Evolutionary conservation across 2,888 invertebrate species (phyloP).

Genomic region (Drosophila yooni): DNA sequence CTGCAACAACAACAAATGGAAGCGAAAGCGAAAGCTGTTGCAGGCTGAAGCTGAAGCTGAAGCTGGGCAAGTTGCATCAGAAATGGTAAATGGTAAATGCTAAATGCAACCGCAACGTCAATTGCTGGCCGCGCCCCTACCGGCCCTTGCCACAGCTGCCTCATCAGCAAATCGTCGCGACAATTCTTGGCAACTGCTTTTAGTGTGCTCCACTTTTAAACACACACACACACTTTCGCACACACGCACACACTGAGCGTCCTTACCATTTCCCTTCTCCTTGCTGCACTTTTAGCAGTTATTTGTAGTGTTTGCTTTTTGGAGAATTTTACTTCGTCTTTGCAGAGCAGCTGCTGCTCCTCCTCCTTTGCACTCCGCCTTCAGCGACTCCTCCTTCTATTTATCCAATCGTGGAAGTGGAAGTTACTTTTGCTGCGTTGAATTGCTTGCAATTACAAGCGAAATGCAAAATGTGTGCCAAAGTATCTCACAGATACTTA

Average conservation of each 20-base stretch:
- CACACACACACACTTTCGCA: slow-evolving; percentile 1
- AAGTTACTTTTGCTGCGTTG: slow-evolving; percentile 32
- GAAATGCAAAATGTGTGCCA: slow-evolving; percentile 78
- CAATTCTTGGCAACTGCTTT: slow-evolving; percentile 76
- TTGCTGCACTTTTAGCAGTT: slow-evolving; percentile 46
- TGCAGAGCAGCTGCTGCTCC: background rate
- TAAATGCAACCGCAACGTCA: slow-evolving; percentile 76
- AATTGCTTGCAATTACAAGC: slow-evolving; percentile 78
- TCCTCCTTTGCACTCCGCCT: background rate
- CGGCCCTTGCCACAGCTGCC: slow-evolving; percentile 28
- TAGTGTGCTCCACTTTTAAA: slow-evolving; percentile 45
- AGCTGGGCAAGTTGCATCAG: slow-evolving; percentile 39
- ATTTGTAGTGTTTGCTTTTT: slow-evolving; percentile 49
- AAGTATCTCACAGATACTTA: slow-evolving; percentile 79
- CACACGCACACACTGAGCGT: background rate
- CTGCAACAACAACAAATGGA: slow-evolving; percentile 23
- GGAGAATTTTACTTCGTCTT: slow-evolving; percentile 23
- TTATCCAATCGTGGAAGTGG: slow-evolving; percentile 5
- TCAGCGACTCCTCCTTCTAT: background rate
- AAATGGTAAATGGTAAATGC: slow-evolving; percentile 45
- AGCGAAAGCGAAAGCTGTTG: slow-evolving; percentile 56
- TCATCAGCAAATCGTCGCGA: slow-evolving; percentile 70
- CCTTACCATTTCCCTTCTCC: background rate
- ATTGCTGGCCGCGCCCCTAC: slow-evolving; percentile 66
- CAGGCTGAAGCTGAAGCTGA: slow-evolving; percentile 15